Conservation (phyloP, 2,113 vertebrate genomes). For the Sturnus vulgaris region DNA sequence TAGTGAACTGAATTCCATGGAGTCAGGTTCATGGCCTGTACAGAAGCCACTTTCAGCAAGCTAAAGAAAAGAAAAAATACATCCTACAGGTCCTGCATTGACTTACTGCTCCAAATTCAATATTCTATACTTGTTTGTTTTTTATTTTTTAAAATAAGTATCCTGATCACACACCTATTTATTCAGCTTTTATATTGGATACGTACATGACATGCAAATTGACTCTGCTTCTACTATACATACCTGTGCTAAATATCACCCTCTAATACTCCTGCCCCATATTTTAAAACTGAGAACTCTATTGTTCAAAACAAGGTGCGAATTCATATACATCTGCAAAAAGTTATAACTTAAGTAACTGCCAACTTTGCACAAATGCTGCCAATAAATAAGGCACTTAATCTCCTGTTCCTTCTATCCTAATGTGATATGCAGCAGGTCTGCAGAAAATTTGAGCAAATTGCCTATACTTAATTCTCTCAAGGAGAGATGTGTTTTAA, state of each 20-base stretch:
- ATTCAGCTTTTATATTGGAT: background rate
- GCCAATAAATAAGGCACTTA: slow-evolving; percentile 69
- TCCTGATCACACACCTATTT: background rate
- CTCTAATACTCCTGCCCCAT: background rate
- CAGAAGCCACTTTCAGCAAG: slow-evolving; percentile 95
- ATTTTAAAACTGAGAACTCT: slow-evolving; percentile 22
- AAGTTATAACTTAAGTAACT: slow-evolving; percentile 46
- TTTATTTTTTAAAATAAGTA: background rate
- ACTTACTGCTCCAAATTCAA: background rate
- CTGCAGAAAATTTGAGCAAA: slow-evolving; percentile 72
- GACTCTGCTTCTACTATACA: background rate
- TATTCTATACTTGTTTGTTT: background rate
- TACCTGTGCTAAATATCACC: background rate
- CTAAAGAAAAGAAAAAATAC: slow-evolving; percentile 69
- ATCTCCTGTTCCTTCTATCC: slow-evolving; percentile 56
- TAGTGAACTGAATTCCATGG: slow-evolving; percentile 96
- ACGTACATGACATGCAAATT: background rate
- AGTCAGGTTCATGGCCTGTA: slow-evolving; percentile 97
- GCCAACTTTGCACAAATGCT: slow-evolving; percentile 62
- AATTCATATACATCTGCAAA: slow-evolving; percentile 24
- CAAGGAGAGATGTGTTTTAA: slow-evolving; percentile 84
- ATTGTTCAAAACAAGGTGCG: background rate
- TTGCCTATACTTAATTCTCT: slow-evolving; percentile 77
- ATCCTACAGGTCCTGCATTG: background rate
- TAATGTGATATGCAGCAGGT: slow-evolving; percentile 70